Evolutionary conservation across 92 coral and sea anemone genomes (phyloP).

Genomic region (Nematostella vectensis): DNA sequence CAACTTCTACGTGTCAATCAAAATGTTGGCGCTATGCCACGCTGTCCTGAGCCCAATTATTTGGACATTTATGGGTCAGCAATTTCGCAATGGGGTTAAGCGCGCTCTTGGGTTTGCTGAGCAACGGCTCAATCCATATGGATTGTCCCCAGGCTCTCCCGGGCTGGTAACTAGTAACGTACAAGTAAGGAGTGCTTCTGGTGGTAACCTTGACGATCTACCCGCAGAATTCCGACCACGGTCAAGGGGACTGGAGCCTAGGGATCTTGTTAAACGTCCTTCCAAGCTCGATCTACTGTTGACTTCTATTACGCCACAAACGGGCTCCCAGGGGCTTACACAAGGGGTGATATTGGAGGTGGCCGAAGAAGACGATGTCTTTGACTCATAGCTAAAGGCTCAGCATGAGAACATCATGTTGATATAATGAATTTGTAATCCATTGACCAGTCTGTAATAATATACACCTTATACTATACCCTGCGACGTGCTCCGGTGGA

Average conservation of each 20-base stretch:
- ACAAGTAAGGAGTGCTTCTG: not conserved
- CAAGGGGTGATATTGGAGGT: too few relatives aligned
- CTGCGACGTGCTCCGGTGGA: too few relatives aligned
- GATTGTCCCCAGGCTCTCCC: not conserved
- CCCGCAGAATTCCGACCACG: not conserved
- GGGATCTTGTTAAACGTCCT: not conserved
- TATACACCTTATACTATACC: too few relatives aligned
- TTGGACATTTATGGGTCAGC: slow-evolving; percentile 45
- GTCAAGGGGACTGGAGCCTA: not conserved
- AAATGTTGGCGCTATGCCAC: slow-evolving; percentile 45
- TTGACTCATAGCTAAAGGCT: too few relatives aligned
- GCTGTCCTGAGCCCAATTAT: slow-evolving; percentile 47
- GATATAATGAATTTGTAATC: too few relatives aligned
- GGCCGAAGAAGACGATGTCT: too few relatives aligned
- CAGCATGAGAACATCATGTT: too few relatives aligned
- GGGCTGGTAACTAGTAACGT: not conserved
- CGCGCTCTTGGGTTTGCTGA: slow-evolving; percentile 8
- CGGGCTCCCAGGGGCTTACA: too few relatives aligned
- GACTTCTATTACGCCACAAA: not conserved
- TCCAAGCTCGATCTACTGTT: not conserved
- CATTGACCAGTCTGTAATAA: too few relatives aligned
- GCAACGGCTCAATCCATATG: not conserved
- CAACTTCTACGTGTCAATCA: slow-evolving; percentile 25
- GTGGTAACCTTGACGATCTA: too few relatives aligned
- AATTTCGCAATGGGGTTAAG: slow-evolving; percentile 57